Base-by-base conservation (phyloP, 1,140 invertebrate genomes). In the Bombus ignitus region DNA sequence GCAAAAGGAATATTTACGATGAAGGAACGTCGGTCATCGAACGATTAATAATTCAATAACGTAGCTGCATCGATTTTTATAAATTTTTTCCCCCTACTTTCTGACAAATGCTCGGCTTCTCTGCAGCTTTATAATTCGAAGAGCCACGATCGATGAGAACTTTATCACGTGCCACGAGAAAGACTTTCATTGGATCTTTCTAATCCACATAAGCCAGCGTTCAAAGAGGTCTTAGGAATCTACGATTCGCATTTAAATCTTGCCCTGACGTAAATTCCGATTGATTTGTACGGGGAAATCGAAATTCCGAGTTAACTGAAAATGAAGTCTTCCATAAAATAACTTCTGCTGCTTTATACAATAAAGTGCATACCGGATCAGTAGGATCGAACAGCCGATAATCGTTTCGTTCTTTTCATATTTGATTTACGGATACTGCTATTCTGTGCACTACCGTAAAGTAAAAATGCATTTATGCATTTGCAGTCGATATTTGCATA, bases 181-280 rank as follows among this genome's bases (percentile, higher is more conserved):
- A 65, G 76, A 44, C 37, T 66, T 78, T 66, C 76, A 78, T 78
- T 78, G 76, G 76, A 78, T 78, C 76, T 78, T 65, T 78, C 76
- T 78, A 78, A 78, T 78, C 76, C 76, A 78, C 59, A 6, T 78
- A 66, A 78, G 76, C 76, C 59, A 78, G 10, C n/a, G 76, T 66
- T 65, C 76, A 78, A 78, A 78, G 59, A 25, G 59, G 22, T 66
- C 76, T 78, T 62, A 25, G 35, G 25, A 22, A 53, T 53, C 59
- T 25, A 32, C 59, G n/a, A 37, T 32, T 78, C 76, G 39, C 57
- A 78, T 78, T 78, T 78, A 65, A 78, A 78, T 78, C 76, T 32
- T 25, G n/a, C 39, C n/a, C 15, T 22, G 28, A n/a, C 76, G 76
- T 65, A 62, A 66, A 37, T 39, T 44, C 76, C 39, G 18, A 66